Conservation (phyloP, 2,888 invertebrate genomes). For the Drosophila paracracens region DNA sequence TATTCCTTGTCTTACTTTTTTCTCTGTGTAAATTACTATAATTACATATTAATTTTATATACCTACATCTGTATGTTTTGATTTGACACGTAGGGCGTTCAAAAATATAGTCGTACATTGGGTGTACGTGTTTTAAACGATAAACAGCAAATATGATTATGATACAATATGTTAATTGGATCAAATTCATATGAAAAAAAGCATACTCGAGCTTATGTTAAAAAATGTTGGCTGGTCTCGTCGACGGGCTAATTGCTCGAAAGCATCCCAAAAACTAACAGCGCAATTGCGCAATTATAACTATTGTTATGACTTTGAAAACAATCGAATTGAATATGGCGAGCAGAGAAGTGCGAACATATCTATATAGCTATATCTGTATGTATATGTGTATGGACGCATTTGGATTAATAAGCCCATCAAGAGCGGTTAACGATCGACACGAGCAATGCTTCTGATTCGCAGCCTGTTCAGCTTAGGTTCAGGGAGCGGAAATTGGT, state of each 20-base stretch:
- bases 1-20: background rate
- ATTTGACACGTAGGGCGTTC: constrained; percentile 40
- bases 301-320: constrained; percentile 32
- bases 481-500: constrained; percentile 22
- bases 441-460: constrained; percentile 27
- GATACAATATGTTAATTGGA: constrained; percentile 34
- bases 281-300: constrained; percentile 33
- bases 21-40: background rate
- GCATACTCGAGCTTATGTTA: background rate
- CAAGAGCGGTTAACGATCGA: constrained; percentile 16
- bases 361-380: background rate
- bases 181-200: constrained; percentile 18
- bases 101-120: constrained; percentile 8
- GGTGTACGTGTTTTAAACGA: constrained; percentile 50
- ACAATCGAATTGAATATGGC: constrained; percentile 20
- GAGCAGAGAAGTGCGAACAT: background rate
- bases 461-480: constrained; percentile 12
- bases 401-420: constrained; percentile 44
- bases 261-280: constrained; percentile 8
- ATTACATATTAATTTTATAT: background rate
- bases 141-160: constrained; percentile 25
- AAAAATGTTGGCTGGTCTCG: constrained; percentile 15
- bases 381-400: background rate
- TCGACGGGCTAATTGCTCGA: background rate
- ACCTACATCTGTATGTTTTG: background rate